Percentiles rank a stretch among this genome's conserved stretches.
These are phyloP conservation scores for Mirza zaza DNA, from an alignment of 2,113 vertebrate species.

Conservation along the genomic window DNA sequence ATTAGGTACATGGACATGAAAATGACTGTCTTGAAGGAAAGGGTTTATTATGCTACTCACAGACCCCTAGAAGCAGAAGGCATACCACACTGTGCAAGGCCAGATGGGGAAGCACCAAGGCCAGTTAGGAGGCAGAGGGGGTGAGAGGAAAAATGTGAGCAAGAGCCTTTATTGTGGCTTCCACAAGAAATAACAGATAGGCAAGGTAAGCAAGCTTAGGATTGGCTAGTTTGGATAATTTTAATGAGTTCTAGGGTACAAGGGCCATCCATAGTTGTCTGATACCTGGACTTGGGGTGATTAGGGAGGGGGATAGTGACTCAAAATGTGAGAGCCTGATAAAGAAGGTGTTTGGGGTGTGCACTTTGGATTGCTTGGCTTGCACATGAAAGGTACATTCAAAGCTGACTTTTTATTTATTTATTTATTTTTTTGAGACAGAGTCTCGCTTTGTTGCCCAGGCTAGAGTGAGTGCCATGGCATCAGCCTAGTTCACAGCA, in stretches of 20 bases:
- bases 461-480: too few relatives aligned
- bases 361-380: background rate
- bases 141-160: background rate
- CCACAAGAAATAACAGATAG: background rate
- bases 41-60: background rate
- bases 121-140: background rate
- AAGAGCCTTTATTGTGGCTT: background rate
- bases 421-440: too few relatives aligned
- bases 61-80: background rate
- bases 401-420: background rate
- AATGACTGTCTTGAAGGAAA: background rate
- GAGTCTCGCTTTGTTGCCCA: too few relatives aligned
- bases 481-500: too few relatives aligned
- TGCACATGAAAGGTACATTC: background rate
- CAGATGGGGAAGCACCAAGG: background rate
- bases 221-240: background rate
- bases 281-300: background rate
- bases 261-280: background rate
- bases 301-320: background rate
- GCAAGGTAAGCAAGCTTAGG: background rate
- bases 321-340: background rate
- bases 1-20: background rate
- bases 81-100: background rate
- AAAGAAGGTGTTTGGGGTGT: background rate
- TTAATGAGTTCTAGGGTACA: too few relatives aligned